These are phyloP conservation scores for Trematocara variabile DNA, from an alignment of 2,113 vertebrate genomes.

Conservation along the genomic window DNA sequence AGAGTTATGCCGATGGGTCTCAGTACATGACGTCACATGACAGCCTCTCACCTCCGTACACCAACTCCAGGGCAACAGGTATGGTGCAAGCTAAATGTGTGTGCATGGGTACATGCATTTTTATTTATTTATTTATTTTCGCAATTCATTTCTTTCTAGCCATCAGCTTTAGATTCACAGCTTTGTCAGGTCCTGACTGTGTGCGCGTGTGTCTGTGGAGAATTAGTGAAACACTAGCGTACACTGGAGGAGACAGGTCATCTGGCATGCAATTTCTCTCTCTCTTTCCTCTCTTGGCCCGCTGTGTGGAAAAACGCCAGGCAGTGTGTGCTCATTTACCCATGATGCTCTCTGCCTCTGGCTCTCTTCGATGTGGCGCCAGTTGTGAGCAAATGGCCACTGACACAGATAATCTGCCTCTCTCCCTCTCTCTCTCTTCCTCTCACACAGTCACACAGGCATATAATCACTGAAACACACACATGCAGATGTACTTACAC, in stretches of 20 bases:
- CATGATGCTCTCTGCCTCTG: slow-evolving; percentile 69
- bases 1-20: slow-evolving; percentile 90
- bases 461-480: slow-evolving; percentile 10
- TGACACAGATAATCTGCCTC: slow-evolving; percentile 74
- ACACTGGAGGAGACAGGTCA: slow-evolving; percentile 48
- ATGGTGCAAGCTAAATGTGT: neutral
- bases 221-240: slow-evolving; percentile 17
- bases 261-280: slow-evolving; percentile 40
- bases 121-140: neutral
- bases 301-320: slow-evolving; percentile 26
- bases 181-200: neutral
- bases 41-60: slow-evolving; percentile 90
- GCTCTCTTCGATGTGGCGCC: slow-evolving; percentile 57
- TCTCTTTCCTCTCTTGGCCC: neutral
- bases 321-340: slow-evolving; percentile 63
- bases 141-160: neutral
- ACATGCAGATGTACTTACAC: slow-evolving; percentile 20
- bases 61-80: slow-evolving; percentile 94
- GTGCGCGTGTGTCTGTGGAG: neutral
- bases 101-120: neutral
- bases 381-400: slow-evolving; percentile 75
- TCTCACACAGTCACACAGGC: slow-evolving; percentile 21
- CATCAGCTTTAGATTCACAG: neutral
- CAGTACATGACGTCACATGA: slow-evolving; percentile 89
- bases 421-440: slow-evolving; percentile 1